Evolutionary conservation across 2,113 vertebrate genomes (phyloP), one percentile per base, ranked within the genome.

Genomic region (Rhizomys pruinosus): DNA sequence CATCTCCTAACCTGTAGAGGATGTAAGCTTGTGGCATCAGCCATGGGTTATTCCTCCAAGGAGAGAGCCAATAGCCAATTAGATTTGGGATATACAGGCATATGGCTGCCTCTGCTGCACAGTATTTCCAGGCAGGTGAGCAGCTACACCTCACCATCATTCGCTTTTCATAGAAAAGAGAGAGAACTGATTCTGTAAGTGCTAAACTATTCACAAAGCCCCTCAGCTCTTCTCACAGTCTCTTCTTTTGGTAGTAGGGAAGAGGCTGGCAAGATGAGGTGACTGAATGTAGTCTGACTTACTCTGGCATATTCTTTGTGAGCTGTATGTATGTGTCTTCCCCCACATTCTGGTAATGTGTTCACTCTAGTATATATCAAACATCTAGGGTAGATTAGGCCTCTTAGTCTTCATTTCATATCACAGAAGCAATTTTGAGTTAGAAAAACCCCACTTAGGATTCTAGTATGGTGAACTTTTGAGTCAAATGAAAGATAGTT

Each of bases 341-440:
- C 37, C 10, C 32, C 17, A 22, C 11, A 11, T 47, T 4, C 16
- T 42, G 1, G 61, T 84, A 84, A 19, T 44, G 87, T 88, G 5
- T 20, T 86, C 10, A 12, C 22, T 64, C 2, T 22, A 42, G 2
- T 3, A 57, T 57, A 0, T 37, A 20, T 91, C 23, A 66, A 22
- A 57, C 1, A 44, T 32, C 78, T 80, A 47, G 44, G 15, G n/a
- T 84, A 57, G 4, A 20, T 44, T 39, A 16, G 44, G 20, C 1
- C 19, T 86, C 86, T 78, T 74, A 4, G 86, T 71, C 44, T 92
- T 42, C 84, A 16, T 68, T 90, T 93, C n/a, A 81, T 6, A 78
- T 61, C n/a, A 25, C 9, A 87, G 20, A 55, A 25, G 32, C 37
- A 52, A 19, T 68, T 71, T 44, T 77, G n/a, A 93, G 22, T 22